Evolutionary conservation across 2,888 invertebrate species (phyloP), one percentile per base, ranked within the genome.

Genomic region (Agrotis clavis): DNA sequence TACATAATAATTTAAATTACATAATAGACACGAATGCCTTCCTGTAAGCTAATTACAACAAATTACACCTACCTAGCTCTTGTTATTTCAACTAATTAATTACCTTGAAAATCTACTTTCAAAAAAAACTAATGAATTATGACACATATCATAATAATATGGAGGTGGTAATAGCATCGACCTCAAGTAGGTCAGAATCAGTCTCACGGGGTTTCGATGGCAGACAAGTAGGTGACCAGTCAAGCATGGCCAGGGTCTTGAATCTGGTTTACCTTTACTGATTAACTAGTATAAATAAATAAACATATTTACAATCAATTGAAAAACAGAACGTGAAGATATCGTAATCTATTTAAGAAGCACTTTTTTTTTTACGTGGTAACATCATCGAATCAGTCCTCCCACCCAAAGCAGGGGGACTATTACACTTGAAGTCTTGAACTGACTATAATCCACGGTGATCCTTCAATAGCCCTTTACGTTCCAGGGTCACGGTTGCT

Each of bases 161-260:
- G n/a, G n/a, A 70, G 65, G 59, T 67, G 57, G 67, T 63, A 51
- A 35, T 60, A 6, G 41, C 19, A 64, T 41, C 25, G 47, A 64
- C 30, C 21, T 50, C 25, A 41, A 68, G 67, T 75, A 54, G 86
- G 81, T 83, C 83, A 84, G 60, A 64, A 56, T 1, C 21, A 35
- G 54, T 84, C 84, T 62, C 84, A 85, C 84, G 84, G 71, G 81
- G 74, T 61, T 83, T 72, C 19, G 68, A 76, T 84, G 61, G n/a
- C 82, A 35, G 7, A 9, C 19, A 75, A 69, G 62, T 61, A 48
- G 54, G 80, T 62, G 72, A 62, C 54, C 50, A 73, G 19, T 67
- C 62, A 62, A 63, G 72, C 69, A 74, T 73, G 61, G 14, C 56
- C 68, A 72, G 56, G 62, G 47, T 48, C 67, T 16, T 41, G 41